These are phyloP conservation scores for Euzophera pinguis DNA, from an alignment of 2,888 invertebrate genomes.

Conservation along the genomic window DNA sequence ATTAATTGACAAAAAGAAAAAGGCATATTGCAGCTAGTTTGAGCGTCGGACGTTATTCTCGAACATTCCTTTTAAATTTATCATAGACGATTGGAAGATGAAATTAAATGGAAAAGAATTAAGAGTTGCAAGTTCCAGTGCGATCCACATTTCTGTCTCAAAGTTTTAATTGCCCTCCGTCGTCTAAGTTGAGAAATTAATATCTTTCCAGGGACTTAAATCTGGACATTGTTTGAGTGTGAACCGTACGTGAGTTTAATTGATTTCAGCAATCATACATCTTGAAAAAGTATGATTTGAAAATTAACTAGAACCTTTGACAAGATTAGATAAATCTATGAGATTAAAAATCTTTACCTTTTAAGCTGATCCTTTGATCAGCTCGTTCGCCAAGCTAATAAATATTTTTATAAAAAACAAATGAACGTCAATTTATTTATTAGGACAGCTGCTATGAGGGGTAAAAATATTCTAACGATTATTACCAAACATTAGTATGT, in stretches of 20 bases:
- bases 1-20: neutral
- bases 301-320: too few species aligned
- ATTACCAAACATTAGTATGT: too few species aligned
- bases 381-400: too few species aligned
- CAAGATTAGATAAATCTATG: too few species aligned
- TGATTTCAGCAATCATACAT: constrained; percentile 22
- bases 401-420: too few species aligned
- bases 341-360: too few species aligned
- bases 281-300: neutral
- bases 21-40: neutral
- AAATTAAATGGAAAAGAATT: constrained; percentile 53
- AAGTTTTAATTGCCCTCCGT: constrained; percentile 70
- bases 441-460: too few species aligned
- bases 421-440: too few species aligned
- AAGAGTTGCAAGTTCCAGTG: constrained; percentile 48
- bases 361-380: too few species aligned
- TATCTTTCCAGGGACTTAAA: constrained; percentile 53
- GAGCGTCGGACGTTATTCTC: neutral
- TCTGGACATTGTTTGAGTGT: constrained; percentile 40
- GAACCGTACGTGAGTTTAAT: constrained; percentile 27
- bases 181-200: constrained; percentile 64
- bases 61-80: constrained; percentile 19
- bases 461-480: too few species aligned
- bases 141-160: constrained; percentile 44
- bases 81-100: constrained; percentile 35